These are phyloP conservation scores for Gavialis gangeticus DNA, from an alignment of 2,113 vertebrate genomes.

Conservation along the genomic window DNA sequence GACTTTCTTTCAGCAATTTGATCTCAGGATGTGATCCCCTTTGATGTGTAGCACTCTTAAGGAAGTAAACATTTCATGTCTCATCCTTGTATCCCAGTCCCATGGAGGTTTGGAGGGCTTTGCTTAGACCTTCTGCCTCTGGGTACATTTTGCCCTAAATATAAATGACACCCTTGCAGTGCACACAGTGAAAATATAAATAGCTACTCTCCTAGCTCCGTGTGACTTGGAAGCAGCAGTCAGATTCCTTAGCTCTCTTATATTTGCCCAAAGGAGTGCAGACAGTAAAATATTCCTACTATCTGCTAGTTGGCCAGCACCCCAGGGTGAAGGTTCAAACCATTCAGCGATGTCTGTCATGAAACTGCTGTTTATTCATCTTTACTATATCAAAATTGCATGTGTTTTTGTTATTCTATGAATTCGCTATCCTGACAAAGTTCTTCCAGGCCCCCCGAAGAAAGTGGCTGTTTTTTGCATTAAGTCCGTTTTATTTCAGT, in stretches of 20 bases:
- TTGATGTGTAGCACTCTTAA: too few species aligned
- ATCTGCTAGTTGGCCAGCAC: background rate
- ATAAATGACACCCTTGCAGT: background rate
- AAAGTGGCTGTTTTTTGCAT: constrained; percentile 67
- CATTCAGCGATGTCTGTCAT: constrained; percentile 42
- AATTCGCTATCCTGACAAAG: constrained; percentile 46
- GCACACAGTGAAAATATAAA: background rate
- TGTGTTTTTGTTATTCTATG: constrained; percentile 66
- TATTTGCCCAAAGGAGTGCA: background rate
- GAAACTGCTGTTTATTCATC: constrained; percentile 55
- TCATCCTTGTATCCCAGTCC: background rate
- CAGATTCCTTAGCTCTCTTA: background rate
- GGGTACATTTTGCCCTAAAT: background rate
- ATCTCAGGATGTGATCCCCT: too few species aligned
- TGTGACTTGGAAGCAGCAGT: background rate
- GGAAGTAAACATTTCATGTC: too few species aligned
- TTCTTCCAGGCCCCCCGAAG: constrained; percentile 40
- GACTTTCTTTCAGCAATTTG: background rate
- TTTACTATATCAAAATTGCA: constrained; percentile 55
- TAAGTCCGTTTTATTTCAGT: constrained; percentile 47
- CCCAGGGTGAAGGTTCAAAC: constrained; percentile 22
- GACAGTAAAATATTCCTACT: constrained; percentile 29
- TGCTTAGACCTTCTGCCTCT: background rate
- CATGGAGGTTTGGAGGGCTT: background rate
- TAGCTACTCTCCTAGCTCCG: background rate